These are phyloP conservation scores for Amphibalanus amphitrite DNA, from an alignment of 1,140 invertebrate genomes.

Conservation along the genomic window DNA sequence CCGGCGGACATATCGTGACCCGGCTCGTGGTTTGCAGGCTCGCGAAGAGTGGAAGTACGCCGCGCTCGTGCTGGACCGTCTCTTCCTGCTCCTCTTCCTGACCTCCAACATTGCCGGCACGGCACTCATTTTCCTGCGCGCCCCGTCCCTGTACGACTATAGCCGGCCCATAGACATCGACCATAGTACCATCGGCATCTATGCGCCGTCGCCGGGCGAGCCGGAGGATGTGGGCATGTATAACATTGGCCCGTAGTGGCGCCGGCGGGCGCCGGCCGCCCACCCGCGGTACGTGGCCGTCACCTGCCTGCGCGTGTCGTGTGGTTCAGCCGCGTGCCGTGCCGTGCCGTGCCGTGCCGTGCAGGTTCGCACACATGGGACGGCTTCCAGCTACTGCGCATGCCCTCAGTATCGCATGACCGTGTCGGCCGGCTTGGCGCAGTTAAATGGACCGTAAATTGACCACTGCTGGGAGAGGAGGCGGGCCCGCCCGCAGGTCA, in stretches of 20 bases:
- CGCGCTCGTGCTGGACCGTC: conserved; percentile 91
- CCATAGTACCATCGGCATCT: conserved; percentile 3
- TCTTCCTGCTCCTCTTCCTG: conserved; percentile 94
- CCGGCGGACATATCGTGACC: background rate
- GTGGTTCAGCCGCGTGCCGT: background rate
- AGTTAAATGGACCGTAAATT: background rate
- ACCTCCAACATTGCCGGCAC: conserved; percentile 81
- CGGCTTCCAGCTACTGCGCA: background rate
- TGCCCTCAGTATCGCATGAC: background rate
- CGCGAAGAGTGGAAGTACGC: conserved; percentile 99
- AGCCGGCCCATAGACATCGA: conserved; percentile 57
- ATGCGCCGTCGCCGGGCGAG: background rate
- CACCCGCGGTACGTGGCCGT: background rate
- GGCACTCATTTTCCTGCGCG: conserved; percentile 67
- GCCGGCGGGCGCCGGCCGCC: too few relatives aligned
- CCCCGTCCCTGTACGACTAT: conserved; percentile 85
- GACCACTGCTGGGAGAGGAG: background rate
- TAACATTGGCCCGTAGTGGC: background rate
- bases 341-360: too few relatives aligned
- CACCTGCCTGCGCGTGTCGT: background rate
- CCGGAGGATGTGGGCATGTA: background rate
- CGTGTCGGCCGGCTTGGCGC: background rate
- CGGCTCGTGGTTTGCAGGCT: conserved; percentile 36
- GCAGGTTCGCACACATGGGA: too few relatives aligned
- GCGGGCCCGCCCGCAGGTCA: background rate